phyloP scores from a whole-genome alignment of 2,113 vertebrate genomes.

The Perca fluviatilis region DNA sequence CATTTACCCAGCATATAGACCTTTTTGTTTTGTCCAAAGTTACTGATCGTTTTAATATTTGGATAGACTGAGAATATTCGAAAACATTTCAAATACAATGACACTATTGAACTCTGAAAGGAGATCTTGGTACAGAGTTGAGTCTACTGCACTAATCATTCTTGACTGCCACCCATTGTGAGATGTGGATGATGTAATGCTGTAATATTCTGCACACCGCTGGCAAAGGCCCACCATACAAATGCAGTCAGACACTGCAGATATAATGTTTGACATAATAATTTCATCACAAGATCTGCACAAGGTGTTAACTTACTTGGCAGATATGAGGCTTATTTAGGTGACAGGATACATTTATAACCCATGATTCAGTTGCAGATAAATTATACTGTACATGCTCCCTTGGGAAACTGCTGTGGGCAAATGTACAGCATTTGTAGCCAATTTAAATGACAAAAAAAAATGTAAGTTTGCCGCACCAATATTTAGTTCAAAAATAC shows the following conservation, averaged over 20 bases:
- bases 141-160: not conserved
- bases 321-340: not conserved
- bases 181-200: constrained; percentile 7
- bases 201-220: not conserved
- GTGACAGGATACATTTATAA: not conserved
- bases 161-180: not conserved
- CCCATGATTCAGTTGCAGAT: not conserved
- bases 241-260: not conserved
- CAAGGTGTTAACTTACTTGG: not conserved
- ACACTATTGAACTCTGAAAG: not conserved
- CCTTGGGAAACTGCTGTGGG: not conserved
- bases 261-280: not conserved
- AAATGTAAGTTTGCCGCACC: not conserved
- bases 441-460: constrained; percentile 2
- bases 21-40: constrained; percentile 10
- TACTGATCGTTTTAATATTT: not conserved
- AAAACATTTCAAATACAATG: not conserved
- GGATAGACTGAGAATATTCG: not conserved
- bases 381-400: not conserved
- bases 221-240: not conserved
- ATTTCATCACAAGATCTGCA: no score
- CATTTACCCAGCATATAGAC: constrained; percentile 13
- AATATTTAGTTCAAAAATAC: not conserved
- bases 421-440: not conserved
- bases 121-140: not conserved